Evolutionary conservation across 2,797 vertebrate genomes (phyloP), one percentile per base, ranked within the genome.

Genomic region (Lutjanus campechanus): DNA sequence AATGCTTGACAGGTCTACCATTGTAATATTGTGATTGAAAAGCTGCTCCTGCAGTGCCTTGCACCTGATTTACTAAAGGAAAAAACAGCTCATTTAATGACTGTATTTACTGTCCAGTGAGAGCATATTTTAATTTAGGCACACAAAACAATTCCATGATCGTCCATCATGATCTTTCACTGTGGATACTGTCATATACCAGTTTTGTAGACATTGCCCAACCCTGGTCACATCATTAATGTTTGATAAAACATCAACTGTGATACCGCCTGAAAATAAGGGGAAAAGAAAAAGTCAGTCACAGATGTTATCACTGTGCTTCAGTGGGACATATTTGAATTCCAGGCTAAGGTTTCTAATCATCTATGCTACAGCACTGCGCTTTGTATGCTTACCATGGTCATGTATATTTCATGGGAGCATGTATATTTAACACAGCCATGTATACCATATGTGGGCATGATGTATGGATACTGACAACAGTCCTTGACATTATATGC

Each of bases 391-490:
- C 80, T 81, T 62, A 69, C 68, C 59, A 59, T 19, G 55, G 76
- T 78, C 92, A 93, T 93, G 90, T 92, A 90, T 93, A 91, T 93
- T 95, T 93, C 92, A 93, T 93, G 74, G 82, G 69, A 53, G 76
- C 89, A 93, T 95, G 90, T 91, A 95, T 93, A 89, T 93, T 93
- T 91, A 93, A 93, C 87, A 87, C 40, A 77, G 83, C 79, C 81
- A 82, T 87, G 80, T 91, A 81, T 84, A 88, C 82, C 91, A 90
- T 90, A 90, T 91, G 86, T 85, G 78, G 83, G 64, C 73, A 87
- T 93, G 92, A 94, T 94, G 77, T 84, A 93, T 94, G 85, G 87
- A 86, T 84, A 76, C 88, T 93, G 89, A 92, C 94, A 94, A 91
- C 89, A 92, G 89, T 89, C 90, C 91, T 88, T 91, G 92, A 92